phyloP scores from a whole-genome alignment of 1,140 invertebrate genomes.

The Ephestia elutella region DNA sequence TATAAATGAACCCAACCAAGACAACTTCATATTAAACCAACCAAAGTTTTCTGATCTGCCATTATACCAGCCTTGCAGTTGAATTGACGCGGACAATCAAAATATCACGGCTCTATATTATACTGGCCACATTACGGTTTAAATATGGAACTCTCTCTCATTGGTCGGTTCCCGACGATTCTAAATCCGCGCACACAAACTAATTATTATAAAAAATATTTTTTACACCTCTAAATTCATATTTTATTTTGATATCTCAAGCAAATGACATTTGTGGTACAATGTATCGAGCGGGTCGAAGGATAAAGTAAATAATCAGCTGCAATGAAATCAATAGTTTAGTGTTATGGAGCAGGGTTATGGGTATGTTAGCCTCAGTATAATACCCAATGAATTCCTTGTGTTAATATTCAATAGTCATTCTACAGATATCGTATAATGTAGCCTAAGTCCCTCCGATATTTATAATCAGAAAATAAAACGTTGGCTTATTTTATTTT shows the following conservation, averaged over 20 bases:
- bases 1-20: constrained; percentile 66
- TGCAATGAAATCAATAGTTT: constrained; percentile 54
- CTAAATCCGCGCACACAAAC: constrained; percentile 17
- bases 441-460: constrained; percentile 1
- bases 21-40: constrained; percentile 59
- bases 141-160: constrained; percentile 38
- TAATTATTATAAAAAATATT: constrained; percentile 58
- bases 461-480: constrained; percentile 11
- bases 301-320: constrained; percentile 34
- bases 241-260: constrained; percentile 51
- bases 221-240: constrained; percentile 39
- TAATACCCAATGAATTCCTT: constrained; percentile 6
- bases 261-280: constrained; percentile 47
- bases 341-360: constrained; percentile 42
- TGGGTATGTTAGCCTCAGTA: constrained; percentile 24
- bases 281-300: constrained; percentile 30
- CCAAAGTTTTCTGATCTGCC: constrained; percentile 34
- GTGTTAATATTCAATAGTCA: constrained; percentile 9
- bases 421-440: constrained; percentile 7
- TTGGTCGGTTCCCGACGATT: constrained; percentile 25
- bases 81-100: constrained; percentile 11
- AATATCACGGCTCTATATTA: constrained; percentile 18
- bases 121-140: constrained; percentile 34
- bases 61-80: neutral
- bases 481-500: neutral